Base-by-base conservation (phyloP, 2,888 invertebrate genomes). In the Parapristionchus giblindavisi region DNA sequence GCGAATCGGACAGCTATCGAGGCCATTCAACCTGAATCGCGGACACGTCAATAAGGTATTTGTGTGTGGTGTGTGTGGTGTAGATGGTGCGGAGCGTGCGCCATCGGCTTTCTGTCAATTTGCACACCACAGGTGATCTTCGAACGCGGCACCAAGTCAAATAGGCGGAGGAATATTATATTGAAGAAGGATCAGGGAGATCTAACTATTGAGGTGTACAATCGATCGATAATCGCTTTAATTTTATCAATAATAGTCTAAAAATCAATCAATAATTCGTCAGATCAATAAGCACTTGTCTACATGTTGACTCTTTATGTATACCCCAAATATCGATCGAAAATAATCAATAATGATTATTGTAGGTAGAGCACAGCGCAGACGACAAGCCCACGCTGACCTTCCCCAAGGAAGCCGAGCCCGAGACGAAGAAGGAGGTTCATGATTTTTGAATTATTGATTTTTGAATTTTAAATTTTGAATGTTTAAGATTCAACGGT, bases 361-460 rank as follows among this genome's bases (percentile, higher is more conserved):
- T 43, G 11, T n/a, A 65, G 63, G 43, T 65, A 43, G 63, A 68
- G 52, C 34, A 68, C 32, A 52, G 51, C 8, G 68, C 52, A n/a
- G 68, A 68, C n/a, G 14, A 32, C 32, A 68, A 52, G 24, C 68
- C 68, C 14, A 52, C 68, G n/a, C 27, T 68, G 52, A 52, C 68
- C 8, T 68, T 68, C 68, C 68, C 68, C 11, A 32, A 17, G 5
- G 68, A 68, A n/a, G 21, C 48, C n/a, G n/a, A n/a, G n/a, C n/a
- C n/a, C n/a, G 63, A 65, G 27, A 65, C 40, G 29, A 24, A 24
- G 1, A 65, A 65, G 40, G 63, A 65, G 63, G 63, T 65, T n/a
- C n/a, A n/a, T n/a, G n/a, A n/a, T n/a, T n/a, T n/a, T 2, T 1
- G 27, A 40, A 43, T 43, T 43, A 43, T n/a, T n/a, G n/a, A n/a